Conservation (phyloP, 2,797 vertebrate species). For the Manis javanica region DNA sequence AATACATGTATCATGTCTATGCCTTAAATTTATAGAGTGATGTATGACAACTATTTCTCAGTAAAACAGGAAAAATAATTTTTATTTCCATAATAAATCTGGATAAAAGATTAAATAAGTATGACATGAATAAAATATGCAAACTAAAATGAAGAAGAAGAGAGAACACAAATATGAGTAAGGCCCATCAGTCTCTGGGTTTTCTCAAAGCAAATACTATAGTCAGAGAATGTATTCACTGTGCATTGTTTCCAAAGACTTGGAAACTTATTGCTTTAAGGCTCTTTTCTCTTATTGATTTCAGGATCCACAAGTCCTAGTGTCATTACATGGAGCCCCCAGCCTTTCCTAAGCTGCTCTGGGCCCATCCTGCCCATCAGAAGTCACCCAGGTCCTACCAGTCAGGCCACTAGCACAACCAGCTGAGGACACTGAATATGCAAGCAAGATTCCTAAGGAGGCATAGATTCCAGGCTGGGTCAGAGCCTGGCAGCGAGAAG, state of each 20-base stretch:
- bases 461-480: not conserved
- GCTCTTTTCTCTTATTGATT: not conserved
- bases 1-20: not conserved
- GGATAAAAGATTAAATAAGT: not conserved
- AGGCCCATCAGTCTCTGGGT: not conserved
- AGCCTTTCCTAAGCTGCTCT: not conserved
- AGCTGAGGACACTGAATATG: not conserved
- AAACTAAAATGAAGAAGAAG: not conserved
- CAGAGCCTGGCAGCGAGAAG: too few species aligned
- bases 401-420: not conserved
- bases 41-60: not conserved
- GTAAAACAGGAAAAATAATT: not conserved
- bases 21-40: not conserved
- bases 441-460: not conserved
- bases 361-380: not conserved
- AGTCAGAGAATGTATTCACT: not conserved
- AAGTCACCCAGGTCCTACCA: not conserved
- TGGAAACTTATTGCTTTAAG: not conserved
- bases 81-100: not conserved
- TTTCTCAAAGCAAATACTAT: not conserved
- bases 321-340: not conserved
- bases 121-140: not conserved
- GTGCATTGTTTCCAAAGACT: not conserved
- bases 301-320: not conserved
- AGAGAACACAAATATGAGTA: not conserved